Evolutionary conservation across 2,797 vertebrate species (phyloP).

Genomic region (Spinus olivaceus): DNA sequence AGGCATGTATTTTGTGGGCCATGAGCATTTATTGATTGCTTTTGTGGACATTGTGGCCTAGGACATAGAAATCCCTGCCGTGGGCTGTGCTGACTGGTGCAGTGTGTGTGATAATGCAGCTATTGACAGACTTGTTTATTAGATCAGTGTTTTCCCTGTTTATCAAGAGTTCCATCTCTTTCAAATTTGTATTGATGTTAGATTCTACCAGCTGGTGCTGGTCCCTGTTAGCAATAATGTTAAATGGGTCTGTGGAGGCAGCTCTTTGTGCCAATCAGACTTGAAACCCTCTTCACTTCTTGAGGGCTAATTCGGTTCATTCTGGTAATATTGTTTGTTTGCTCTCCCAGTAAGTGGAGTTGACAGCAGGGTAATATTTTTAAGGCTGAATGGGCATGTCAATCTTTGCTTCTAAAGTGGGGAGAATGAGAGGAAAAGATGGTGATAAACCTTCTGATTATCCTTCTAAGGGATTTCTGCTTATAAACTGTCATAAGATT

Average conservation of each 20-base stretch:
- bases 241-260: neutral
- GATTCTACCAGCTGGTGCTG: neutral
- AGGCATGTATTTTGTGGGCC: neutral
- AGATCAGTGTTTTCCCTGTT: neutral
- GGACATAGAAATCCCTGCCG: neutral
- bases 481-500: neutral
- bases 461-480: neutral
- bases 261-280: neutral
- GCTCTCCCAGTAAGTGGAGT: neutral
- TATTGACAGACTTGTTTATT: accelerated
- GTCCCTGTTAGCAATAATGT: neutral
- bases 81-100: neutral
- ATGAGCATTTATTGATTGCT: neutral
- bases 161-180: neutral
- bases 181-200: neutral
- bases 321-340: neutral
- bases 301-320: neutral
- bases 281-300: neutral
- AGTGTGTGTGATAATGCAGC: neutral
- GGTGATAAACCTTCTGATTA: neutral
- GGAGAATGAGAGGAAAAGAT: neutral
- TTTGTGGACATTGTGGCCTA: neutral
- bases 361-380: neutral
- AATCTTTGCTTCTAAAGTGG: neutral
- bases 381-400: neutral